A percentile compares a stretch with the other conserved stretches of the same genome.
These are phyloP conservation scores for Sterrhoptilus dennistouni DNA, from an alignment of 2,113 vertebrate genomes.

Conservation along the genomic window DNA sequence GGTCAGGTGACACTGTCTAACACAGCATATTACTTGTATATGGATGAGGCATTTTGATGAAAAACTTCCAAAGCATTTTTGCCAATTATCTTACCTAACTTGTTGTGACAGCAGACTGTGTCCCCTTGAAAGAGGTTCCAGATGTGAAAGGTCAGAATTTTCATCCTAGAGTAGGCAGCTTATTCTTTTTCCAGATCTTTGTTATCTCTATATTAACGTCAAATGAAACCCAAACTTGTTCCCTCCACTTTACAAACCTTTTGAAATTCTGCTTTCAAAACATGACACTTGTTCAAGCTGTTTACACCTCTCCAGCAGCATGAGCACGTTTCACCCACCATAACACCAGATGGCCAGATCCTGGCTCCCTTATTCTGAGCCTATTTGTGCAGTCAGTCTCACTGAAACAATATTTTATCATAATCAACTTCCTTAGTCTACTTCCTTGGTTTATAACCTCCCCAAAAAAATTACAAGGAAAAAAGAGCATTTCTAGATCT, in stretches of 20 bases:
- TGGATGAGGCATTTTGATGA: constrained; percentile 4
- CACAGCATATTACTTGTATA: not conserved
- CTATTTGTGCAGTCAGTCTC: not conserved
- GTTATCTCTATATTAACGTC: not conserved
- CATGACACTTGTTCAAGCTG: not conserved
- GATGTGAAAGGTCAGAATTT: not conserved
- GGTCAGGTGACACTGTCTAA: constrained; percentile 35
- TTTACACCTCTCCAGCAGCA: not conserved
- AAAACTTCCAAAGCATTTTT: not conserved
- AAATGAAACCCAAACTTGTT: not conserved
- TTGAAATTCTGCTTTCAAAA: not conserved
- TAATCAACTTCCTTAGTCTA: not conserved
- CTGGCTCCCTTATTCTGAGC: not conserved
- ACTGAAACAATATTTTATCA: not conserved
- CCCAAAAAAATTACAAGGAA: not conserved
- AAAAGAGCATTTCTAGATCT: not conserved
- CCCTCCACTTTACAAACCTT: not conserved
- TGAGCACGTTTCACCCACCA: not conserved
- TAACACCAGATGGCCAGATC: not conserved
- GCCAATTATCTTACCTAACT: not conserved
- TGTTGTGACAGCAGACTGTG: not conserved
- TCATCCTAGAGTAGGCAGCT: not conserved
- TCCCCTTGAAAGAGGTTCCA: not conserved
- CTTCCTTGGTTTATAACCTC: not conserved
- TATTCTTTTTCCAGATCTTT: not conserved